Base-by-base conservation (phyloP, 1,140 invertebrate species). In the Scaptomyza graminum region DNA sequence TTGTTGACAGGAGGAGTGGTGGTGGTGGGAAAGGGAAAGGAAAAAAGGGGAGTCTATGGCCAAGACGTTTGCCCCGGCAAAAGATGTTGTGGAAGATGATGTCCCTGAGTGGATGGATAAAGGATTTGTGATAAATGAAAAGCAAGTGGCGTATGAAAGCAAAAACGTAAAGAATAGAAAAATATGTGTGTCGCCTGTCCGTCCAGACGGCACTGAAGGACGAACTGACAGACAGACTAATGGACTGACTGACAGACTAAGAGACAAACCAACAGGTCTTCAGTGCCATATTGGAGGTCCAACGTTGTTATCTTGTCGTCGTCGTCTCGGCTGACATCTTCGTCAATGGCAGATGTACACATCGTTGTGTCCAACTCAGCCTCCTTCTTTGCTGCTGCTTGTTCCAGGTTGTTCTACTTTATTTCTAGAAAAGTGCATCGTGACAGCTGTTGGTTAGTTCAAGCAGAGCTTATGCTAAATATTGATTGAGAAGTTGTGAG, bases 111-210 rank as follows among this genome's bases (percentile, higher is more conserved):
- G 76, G 76, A 83, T 83, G 89, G 83, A 83, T 89, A 88, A 89
- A 79, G 84, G 83, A 79, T 88, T 88, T 88, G 84, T 83, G 84
- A 88, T 89, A 88, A 88, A 88, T 89, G 83, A 88, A 83, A 88
- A 77, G 79, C 79, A 88, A 87, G 83, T 88, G 75, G 79, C 75
- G 83, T 87, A 88, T 87, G 83, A 88, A 87, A 76, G 83, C 83
- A 76, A 69, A 71, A 74, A 74, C 61, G 61, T 52, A 68, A 49
- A 76, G 74, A 72, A 79, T 22, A 49, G 70, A 85, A 76, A 84
- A 76, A 68, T 76, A 76, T 76, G 56, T 82, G 79, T 76, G 74
- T 74, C 63, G 62, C 39, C 34, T 43, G 39, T 28, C 47, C 50
- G 12, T 34, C 31, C 31, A 34, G 31, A 34, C 7, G 31, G 31